Evolutionary conservation across 1,140 invertebrate species (phyloP).

Genomic region (Drosophila nikananu): DNA sequence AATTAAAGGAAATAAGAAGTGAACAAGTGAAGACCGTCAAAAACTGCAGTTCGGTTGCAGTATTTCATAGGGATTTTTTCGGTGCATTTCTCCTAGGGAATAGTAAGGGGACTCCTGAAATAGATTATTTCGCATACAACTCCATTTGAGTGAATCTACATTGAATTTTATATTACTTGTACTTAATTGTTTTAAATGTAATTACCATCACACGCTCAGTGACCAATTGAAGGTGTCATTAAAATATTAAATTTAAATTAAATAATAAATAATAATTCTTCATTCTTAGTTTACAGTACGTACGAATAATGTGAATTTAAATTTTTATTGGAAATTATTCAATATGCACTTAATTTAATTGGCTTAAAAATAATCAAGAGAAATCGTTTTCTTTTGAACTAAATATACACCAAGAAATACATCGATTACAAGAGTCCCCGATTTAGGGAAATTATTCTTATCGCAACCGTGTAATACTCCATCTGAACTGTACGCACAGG

Average conservation of each 20-base stretch:
- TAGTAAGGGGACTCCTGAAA: not conserved
- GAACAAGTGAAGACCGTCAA: constrained; percentile 6
- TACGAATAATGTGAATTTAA: too few relatives aligned
- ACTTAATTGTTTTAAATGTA: not conserved
- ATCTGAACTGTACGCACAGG: not conserved
- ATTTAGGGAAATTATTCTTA: too few relatives aligned
- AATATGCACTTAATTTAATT: too few relatives aligned
- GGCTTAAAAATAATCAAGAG: not conserved
- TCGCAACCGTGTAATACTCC: not conserved
- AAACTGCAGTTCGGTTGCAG: not conserved
- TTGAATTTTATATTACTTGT: not conserved
- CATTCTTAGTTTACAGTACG: too few relatives aligned
- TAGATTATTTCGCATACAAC: not conserved
- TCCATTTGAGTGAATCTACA: not conserved
- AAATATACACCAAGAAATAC: not conserved
- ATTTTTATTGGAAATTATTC: too few relatives aligned
- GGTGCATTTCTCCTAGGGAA: constrained; percentile 4
- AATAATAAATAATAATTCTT: not conserved
- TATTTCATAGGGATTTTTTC: not conserved
- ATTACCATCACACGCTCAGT: not conserved
- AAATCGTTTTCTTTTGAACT: not conserved
- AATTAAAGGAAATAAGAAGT: not conserved
- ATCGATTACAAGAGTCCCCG: not conserved
- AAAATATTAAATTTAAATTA: not conserved
- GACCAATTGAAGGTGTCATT: not conserved